Conservation (phyloP, 37 sponge, comb jelly and placozoan species). For the Ephydatia muelleri region DNA sequence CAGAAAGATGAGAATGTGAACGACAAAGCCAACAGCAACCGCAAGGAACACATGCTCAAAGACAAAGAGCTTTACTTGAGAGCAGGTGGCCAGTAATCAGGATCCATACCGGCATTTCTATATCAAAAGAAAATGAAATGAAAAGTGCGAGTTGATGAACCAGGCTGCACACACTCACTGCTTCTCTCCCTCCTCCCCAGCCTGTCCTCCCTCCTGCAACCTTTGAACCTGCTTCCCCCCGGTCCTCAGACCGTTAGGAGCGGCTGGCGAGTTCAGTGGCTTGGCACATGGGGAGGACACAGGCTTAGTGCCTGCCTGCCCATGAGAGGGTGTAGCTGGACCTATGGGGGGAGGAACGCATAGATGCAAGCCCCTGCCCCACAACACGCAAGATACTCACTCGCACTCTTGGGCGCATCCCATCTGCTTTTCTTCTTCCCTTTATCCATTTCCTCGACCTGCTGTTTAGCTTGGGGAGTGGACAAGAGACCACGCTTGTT, state of each 20-base stretch:
- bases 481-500: neutral
- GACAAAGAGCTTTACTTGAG: slow-evolving; percentile 13
- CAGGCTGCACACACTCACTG: neutral
- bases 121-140: neutral
- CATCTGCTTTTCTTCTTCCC: neutral
- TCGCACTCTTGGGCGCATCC: neutral
- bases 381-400: no score
- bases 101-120: slow-evolving; percentile 2
- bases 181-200: neutral
- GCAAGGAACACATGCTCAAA: neutral
- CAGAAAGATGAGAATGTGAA: neutral
- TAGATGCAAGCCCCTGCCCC: no score
- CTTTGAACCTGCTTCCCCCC: neutral
- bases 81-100: slow-evolving; percentile 33
- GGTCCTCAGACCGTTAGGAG: neutral
- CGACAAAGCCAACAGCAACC: neutral
- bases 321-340: no score
- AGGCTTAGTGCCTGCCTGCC: no score
- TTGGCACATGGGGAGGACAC: no score
- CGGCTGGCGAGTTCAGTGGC: neutral
- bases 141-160: neutral
- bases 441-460: neutral
- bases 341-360: no score
- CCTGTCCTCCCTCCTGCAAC: neutral
- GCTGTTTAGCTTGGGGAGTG: neutral